Conservation (phyloP, 2,888 invertebrate species). For the Troides helena region DNA sequence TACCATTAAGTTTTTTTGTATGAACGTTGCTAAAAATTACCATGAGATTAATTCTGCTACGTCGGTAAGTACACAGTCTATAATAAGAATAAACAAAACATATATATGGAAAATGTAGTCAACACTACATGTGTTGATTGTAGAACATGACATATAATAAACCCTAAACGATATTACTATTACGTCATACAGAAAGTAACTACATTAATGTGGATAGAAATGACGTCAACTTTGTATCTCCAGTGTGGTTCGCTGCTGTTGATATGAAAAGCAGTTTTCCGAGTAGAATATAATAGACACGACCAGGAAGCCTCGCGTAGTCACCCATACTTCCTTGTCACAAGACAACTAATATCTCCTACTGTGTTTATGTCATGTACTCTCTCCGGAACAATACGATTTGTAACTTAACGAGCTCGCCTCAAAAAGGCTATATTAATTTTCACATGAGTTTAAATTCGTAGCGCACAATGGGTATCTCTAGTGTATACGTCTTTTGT, state of each 20-base stretch:
- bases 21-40: neutral
- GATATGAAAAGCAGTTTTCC: conserved; percentile 75
- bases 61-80: neutral
- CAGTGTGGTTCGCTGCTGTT: conserved; percentile 52
- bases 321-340: conserved; percentile 20
- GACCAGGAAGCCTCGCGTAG: conserved; percentile 6
- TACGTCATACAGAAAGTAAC: conserved; percentile 61
- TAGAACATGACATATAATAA: conserved; percentile 52
- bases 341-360: conserved; percentile 45
- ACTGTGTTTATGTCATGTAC: conserved; percentile 29
- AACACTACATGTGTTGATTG: conserved; percentile 23
- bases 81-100: neutral
- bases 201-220: neutral
- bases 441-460: conserved; percentile 14
- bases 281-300: conserved; percentile 66
- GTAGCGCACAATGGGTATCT: conserved; percentile 12
- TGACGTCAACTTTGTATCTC: neutral
- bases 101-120: neutral
- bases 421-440: conserved; percentile 18
- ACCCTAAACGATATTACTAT: conserved; percentile 64
- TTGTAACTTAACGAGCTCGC: conserved; percentile 21
- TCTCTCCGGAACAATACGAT: conserved; percentile 14
- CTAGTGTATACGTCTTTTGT: conserved; percentile 21
- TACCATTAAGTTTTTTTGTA: no score
- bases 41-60: neutral